Evolutionary conservation across 1,140 invertebrate species (phyloP), one percentile per base, ranked within the genome.

Genomic region (Eumeta japonica): DNA sequence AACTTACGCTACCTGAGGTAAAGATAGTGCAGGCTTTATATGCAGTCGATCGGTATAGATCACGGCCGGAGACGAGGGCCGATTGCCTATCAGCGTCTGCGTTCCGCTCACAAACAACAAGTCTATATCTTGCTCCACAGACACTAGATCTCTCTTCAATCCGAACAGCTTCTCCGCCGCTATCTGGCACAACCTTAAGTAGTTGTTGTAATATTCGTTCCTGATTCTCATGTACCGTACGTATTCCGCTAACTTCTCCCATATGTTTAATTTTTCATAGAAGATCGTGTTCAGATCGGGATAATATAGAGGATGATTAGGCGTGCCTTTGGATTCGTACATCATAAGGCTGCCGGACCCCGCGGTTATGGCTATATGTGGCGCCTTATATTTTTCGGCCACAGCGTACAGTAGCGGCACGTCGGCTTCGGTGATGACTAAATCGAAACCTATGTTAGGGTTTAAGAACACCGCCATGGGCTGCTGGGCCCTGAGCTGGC

Each of bases 21-120:
- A 52, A 16, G 41, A 43, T 20, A 67, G 52, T 10, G 66, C 61
- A 24, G 68, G 62, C 34, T 54, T 67, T 4, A 81, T 61, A 39
- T 81, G 79, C 52, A 79, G 57, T 10, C 78, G 71, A 43, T 80
- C 80, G 16, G 77, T 70, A 47, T 78, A 75, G 16, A 74, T 51
- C 48, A 79, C 72, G 31, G 67, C 72, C 4, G 78, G 78, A 3
- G 71, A 48, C 10, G 47, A 53, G 15, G 66, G 51, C 52, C 62
- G 48, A 58, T 75, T 59, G 43, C 62, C 50, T 52, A 61, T 58
- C 43, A 73, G 46, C 37, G 50, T 31, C 29, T 61, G 50, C 65
- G 62, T 57, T 17, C 40, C 48, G 16, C 60, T 55, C 15, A 74
- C 45, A 13, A 74, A 58, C 17, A 74, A 37, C 39, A 74, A 46